Evolutionary conservation across 2,113 vertebrate genomes (phyloP).

Genomic region (Centropristis striata): DNA sequence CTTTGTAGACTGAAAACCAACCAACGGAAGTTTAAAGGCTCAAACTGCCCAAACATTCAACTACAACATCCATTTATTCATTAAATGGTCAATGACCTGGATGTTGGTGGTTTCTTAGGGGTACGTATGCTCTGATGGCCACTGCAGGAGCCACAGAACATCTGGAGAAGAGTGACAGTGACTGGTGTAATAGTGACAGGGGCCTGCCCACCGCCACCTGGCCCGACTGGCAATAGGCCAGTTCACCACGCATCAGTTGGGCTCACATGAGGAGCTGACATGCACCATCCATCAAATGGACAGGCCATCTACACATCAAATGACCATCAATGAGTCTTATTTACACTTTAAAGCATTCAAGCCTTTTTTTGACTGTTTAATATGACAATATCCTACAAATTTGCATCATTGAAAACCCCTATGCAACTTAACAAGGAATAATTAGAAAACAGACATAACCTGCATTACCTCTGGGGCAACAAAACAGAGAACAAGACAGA

Average conservation of each 20-base stretch:
- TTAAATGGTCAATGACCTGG: not conserved
- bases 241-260: slow-evolving; percentile 31
- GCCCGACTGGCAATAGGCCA: slow-evolving; percentile 48
- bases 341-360: slow-evolving; percentile 64
- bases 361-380: slow-evolving; percentile 24
- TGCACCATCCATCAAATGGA: slow-evolving; percentile 62
- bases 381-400: slow-evolving; percentile 24
- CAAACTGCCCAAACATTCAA: not conserved
- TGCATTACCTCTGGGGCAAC: not conserved
- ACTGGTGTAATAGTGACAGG: slow-evolving; percentile 38
- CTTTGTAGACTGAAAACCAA: not conserved
- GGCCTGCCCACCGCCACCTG: slow-evolving; percentile 63
- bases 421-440: slow-evolving; percentile 10
- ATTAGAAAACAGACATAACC: not conserved
- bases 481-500: not conserved
- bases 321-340: slow-evolving; percentile 42
- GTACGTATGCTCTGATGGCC: slow-evolving; percentile 3
- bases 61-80: not conserved
- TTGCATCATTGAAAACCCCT: not conserved
- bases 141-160: slow-evolving; percentile 45
- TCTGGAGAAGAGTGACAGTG: slow-evolving; percentile 55
- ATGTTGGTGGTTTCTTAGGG: not conserved
- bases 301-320: slow-evolving; percentile 73
- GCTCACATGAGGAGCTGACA: slow-evolving; percentile 58
- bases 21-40: not conserved